These are phyloP conservation scores for Centropus unirufus DNA, from an alignment of 2,113 vertebrate species.

Conservation along the genomic window DNA sequence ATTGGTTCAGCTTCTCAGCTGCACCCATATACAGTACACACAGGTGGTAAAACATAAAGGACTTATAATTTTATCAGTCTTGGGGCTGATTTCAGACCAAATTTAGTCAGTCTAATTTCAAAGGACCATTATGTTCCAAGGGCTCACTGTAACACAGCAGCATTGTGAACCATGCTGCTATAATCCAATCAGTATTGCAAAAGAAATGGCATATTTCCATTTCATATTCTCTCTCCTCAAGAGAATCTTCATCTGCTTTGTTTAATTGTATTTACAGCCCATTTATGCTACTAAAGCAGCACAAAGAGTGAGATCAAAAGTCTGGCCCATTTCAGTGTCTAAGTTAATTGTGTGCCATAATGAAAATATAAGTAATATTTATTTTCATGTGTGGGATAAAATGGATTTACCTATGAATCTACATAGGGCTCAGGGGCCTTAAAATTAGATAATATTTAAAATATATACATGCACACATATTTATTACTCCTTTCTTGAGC, in stretches of 20 bases:
- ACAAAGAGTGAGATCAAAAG: constrained; percentile 20
- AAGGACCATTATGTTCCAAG: constrained; percentile 27
- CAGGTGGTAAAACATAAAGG: constrained; percentile 25
- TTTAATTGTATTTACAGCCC: constrained; percentile 49
- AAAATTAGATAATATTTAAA: not conserved
- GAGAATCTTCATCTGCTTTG: constrained; percentile 48
- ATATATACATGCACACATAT: not conserved
- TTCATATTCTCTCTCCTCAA: constrained; percentile 33
- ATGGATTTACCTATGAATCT: constrained; percentile 1
- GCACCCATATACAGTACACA: not conserved
- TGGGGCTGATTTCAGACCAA: constrained; percentile 23
- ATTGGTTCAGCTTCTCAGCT: constrained; percentile 4
- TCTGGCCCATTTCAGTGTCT: not conserved
- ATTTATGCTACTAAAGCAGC: constrained; percentile 32
- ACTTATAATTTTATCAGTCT: not conserved
- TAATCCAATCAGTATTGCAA: constrained; percentile 52
- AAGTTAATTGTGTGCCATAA: not conserved
- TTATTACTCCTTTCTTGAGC: not conserved
- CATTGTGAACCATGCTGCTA: not conserved
- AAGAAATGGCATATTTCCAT: constrained; percentile 53
- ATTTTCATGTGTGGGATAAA: not conserved
- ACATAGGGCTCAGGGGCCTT: not conserved
- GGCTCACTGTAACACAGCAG: constrained; percentile 8
- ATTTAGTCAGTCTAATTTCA: constrained; percentile 54
- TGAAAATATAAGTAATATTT: constrained; percentile 38